Percentiles rank a stretch among this genome's conserved stretches.
phyloP scores from a whole-genome alignment of 2,797 vertebrate species.

The Dendrocincla tyrannina region DNA sequence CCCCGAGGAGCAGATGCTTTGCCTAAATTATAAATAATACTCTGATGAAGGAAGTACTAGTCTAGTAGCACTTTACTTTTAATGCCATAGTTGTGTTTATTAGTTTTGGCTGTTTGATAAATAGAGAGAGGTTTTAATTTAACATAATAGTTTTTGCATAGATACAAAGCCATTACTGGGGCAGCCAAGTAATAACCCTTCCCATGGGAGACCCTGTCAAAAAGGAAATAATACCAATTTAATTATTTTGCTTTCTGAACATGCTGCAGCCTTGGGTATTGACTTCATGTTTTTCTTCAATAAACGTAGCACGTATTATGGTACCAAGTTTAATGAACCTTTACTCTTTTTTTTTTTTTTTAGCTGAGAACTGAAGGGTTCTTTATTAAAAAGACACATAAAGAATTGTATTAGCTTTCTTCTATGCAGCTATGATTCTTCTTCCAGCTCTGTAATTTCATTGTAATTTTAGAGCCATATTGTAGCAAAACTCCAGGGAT shows the following conservation, averaged over 20 bases:
- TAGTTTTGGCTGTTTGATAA: conserved; percentile 41
- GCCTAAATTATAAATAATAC: conserved; percentile 37
- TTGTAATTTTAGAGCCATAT: conserved; percentile 10
- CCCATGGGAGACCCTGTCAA: neutral
- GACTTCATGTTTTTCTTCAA: conserved; percentile 32
- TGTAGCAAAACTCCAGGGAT: conserved; percentile 19
- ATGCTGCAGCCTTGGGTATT: neutral
- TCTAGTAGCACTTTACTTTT: conserved; percentile 12
- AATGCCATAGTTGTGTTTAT: neutral
- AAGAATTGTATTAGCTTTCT: neutral
- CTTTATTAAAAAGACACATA: neutral
- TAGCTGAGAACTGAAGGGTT: neutral
- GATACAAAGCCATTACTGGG: neutral
- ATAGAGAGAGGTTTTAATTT: conserved; percentile 43
- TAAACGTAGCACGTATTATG: neutral
- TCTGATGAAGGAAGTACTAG: conserved; percentile 18
- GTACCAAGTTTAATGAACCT: conserved; percentile 30
- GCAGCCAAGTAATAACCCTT: conserved; percentile 13
- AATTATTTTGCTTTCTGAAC: conserved; percentile 40
- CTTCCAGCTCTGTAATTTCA: conserved; percentile 12
- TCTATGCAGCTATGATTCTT: neutral
- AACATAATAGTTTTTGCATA: conserved; percentile 4
- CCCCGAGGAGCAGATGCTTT: neutral
- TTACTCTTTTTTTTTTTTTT: neutral
- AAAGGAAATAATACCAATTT: conserved; percentile 26